These are phyloP conservation scores for Pungitius pungitius DNA, from an alignment of 2,113 vertebrate species.

Conservation along the genomic window DNA sequence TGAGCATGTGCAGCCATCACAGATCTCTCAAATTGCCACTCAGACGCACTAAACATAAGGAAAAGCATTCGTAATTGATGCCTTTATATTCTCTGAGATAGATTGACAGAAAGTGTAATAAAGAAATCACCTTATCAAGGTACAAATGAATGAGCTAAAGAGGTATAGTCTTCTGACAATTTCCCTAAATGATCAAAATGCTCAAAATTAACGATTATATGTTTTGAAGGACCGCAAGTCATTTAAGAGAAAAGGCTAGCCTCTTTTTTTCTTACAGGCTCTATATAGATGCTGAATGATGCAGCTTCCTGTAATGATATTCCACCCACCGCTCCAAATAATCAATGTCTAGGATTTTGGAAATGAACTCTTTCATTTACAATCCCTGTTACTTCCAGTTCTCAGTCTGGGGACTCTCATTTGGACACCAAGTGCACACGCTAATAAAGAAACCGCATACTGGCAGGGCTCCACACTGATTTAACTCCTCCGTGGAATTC, in stretches of 20 bases:
- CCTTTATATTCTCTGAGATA: constrained; percentile 1
- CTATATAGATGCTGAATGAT: constrained; percentile 13
- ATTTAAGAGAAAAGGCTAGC: constrained; percentile 28
- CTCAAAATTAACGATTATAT: constrained; percentile 44
- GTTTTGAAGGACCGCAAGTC: constrained; percentile 17
- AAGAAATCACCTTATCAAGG: constrained; percentile 45
- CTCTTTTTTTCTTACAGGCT: constrained; percentile 11
- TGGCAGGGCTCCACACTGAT: constrained; percentile 50
- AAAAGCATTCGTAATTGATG: constrained; percentile 9
- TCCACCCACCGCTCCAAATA: background rate
- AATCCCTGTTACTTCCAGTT: constrained; percentile 25
- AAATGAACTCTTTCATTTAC: constrained; percentile 48
- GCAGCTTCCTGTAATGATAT: constrained; percentile 41
- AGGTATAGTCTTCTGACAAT: constrained; percentile 15
- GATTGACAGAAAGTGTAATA: constrained; percentile 32
- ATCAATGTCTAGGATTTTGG: constrained; percentile 24
- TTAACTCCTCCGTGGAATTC: constrained; percentile 50
- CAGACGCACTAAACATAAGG: constrained; percentile 31
- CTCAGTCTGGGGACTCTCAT: constrained; percentile 41
- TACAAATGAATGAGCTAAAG: constrained; percentile 42
- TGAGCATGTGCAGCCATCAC: constrained; percentile 25
- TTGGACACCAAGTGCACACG: constrained; percentile 29
- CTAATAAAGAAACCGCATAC: constrained; percentile 53
- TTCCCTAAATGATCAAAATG: constrained; percentile 52
- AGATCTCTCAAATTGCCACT: constrained; percentile 37